Evolutionary conservation across 2,888 invertebrate species (phyloP), one percentile per base, ranked within the genome.

Genomic region (Neocrepidodera transversa): DNA sequence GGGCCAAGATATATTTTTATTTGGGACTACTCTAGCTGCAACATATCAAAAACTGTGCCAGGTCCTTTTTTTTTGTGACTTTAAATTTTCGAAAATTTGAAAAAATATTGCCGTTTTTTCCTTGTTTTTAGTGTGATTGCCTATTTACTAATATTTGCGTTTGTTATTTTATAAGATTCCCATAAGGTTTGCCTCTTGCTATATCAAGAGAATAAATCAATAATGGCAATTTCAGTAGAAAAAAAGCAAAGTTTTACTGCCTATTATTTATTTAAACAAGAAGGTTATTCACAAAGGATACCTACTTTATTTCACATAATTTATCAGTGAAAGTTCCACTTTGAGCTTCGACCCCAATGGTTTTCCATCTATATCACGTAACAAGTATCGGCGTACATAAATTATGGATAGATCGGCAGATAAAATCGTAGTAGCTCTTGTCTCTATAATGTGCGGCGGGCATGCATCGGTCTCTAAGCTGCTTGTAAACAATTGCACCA

Each of bases 401-500:
- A 68, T 69, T 66, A 68, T 59, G 62, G 63, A 66, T 52, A 50
- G 48, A 63, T 54, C 54, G 57, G 47, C 52, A 57, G 61, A 66
- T 66, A 63, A 59, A 63, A 64, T 60, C 65, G 59, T 42, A 47
- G 45, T 7, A 23, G 62, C 59, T 63, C 49, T 56, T 59, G 64
- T 60, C 57, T 62, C 54, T 58, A 52, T 66, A 68, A 63, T 65
- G 65, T 55, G 58, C 53, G 60, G 56, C 53, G 51, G 58, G 63
- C 69, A 67, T 69, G 68, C 66, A 62, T 45, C 47, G 20, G 36
- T 51, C 50, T 59, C 51, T 49, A 36, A 54, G 59, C 58, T 45
- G 52, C 52, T 62, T 63, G 63, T 68, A 67, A 68, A 65, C 69
- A 66, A 64, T 62, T 65, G 63, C 64, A 60, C 60, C 60, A 51